Evolutionary conservation across 2,888 invertebrate species (phyloP), one percentile per base, ranked within the genome.

Genomic region (Eilema griseolum): DNA sequence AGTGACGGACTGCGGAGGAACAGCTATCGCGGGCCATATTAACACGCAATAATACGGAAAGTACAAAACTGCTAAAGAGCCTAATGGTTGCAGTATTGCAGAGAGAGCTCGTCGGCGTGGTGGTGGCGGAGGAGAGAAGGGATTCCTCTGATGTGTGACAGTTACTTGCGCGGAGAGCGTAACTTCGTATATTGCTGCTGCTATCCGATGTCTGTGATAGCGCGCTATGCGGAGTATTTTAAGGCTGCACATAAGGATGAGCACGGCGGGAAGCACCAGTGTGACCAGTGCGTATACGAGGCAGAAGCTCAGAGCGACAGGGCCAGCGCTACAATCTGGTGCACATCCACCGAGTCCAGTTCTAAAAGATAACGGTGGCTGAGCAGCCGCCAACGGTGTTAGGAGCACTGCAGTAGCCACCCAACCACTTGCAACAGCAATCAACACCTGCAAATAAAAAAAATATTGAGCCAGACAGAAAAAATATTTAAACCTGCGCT

Each of bases 131-230:
- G 97, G 96, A 76, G 97, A 96, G 88, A 98, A 97, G 12, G 98
- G 98, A 85, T 98, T 98, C 77, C 97, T 95, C 88, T 98, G 98
- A 86, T 97, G 97, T 0, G 97, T 98, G 82, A 98, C 97, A 65
- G 97, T 97, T 78, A 98, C 98, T 93, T 98, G 98, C 0, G 98
- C 98, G 12, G 97, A 97, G 67, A 98, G 90, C 0, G 98, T 98
- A 60, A 98, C 98, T 94, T 98, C 98, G 92, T 97, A 98, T 79
- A 98, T 97, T 31, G 98, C 98, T 62, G 98, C 97, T 37, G 98
- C 98, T 80, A 98, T 98, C 72, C 98, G 96, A 88, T 98, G 98
- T 10, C 98, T 96, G 86, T 98, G 98, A 88, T 98, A 97, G 0
- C 96, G 93, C 12, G 96, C 96, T 71, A 96, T 96, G 85, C 96